A percentile compares a stretch with the other conserved stretches of the same genome.
Conservation (phyloP, 2,888 invertebrate species). For the Lucinisca nassula region DNA sequence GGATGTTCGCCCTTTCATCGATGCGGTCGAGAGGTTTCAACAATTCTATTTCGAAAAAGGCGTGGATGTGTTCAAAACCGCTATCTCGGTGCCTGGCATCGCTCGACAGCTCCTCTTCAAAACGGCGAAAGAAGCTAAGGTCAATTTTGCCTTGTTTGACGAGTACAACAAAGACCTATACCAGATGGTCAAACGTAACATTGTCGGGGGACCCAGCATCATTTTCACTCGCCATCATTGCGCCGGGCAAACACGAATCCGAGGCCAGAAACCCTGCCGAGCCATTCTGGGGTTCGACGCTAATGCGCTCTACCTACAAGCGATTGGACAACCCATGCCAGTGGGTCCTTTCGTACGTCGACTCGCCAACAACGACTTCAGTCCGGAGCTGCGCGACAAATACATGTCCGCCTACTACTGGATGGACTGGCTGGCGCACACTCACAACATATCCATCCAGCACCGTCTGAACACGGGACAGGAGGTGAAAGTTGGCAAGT, state of each 20-base stretch:
- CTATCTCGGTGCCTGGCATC: slow-evolving; percentile 44
- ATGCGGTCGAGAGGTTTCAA: no score
- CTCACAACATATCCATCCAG: slow-evolving; percentile 22
- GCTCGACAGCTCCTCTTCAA: slow-evolving; percentile 50
- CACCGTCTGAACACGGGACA: slow-evolving; percentile 44
- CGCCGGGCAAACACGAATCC: slow-evolving; percentile 21
- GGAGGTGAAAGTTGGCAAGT: slow-evolving; percentile 31
- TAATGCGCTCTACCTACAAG: slow-evolving; percentile 55
- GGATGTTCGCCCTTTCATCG: no score
- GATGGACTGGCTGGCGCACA: slow-evolving; percentile 43
- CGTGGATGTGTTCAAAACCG: slow-evolving; percentile 53
- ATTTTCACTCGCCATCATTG: slow-evolving; percentile 44
- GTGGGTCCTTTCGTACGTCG: slow-evolving; percentile 48
- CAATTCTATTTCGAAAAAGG: no score
- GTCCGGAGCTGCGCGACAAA: slow-evolving; percentile 40
- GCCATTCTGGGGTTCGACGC: slow-evolving; percentile 51
- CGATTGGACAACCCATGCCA: slow-evolving; percentile 54
- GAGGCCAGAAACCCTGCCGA: slow-evolving; percentile 32
- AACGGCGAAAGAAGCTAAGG: background rate
- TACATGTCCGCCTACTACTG: slow-evolving; percentile 37
- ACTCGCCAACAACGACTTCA: slow-evolving; percentile 37
- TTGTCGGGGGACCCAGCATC: no score
- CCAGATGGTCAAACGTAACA: no score
- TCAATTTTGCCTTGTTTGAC: slow-evolving; percentile 32
- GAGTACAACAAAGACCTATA: slow-evolving; percentile 30